phyloP scores from a whole-genome alignment of 2,113 vertebrate genomes.

The Balaeniceps rex region DNA sequence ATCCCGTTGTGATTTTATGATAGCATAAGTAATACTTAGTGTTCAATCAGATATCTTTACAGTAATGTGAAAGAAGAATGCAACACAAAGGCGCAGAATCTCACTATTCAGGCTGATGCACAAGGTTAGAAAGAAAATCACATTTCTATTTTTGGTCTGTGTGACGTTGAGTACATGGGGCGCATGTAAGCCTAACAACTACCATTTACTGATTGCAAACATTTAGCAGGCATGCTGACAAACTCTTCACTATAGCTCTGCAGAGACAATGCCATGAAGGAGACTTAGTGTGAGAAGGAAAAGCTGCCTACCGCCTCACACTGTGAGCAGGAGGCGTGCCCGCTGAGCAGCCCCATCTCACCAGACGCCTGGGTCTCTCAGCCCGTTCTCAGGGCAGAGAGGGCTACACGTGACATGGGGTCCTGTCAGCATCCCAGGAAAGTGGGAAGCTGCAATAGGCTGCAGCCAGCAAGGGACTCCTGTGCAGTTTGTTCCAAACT shows the following conservation, averaged over 20 bases:
- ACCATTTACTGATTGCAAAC: background rate
- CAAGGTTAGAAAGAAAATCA: slow-evolving; percentile 25
- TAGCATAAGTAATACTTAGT: background rate
- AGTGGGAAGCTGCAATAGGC: background rate
- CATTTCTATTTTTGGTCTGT: slow-evolving; percentile 35
- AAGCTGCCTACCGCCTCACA: background rate
- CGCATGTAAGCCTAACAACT: background rate
- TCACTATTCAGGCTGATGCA: background rate
- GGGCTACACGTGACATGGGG: background rate
- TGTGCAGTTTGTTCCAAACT: background rate
- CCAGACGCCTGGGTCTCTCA: background rate
- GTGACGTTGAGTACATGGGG: background rate
- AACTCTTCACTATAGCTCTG: background rate
- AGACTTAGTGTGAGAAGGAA: background rate
- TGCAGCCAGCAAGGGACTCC: background rate
- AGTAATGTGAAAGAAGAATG: background rate
- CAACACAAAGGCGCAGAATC: background rate
- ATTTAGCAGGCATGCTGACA: background rate
- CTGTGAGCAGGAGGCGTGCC: background rate
- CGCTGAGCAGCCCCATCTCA: background rate
- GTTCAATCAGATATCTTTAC: background rate
- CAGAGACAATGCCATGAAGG: background rate
- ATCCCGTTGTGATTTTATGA: background rate
- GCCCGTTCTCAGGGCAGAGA: background rate
- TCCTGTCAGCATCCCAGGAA: background rate